These are phyloP conservation scores for Nyctereutes procyonoides DNA, from an alignment of 2,113 vertebrate species.

Conservation along the genomic window DNA sequence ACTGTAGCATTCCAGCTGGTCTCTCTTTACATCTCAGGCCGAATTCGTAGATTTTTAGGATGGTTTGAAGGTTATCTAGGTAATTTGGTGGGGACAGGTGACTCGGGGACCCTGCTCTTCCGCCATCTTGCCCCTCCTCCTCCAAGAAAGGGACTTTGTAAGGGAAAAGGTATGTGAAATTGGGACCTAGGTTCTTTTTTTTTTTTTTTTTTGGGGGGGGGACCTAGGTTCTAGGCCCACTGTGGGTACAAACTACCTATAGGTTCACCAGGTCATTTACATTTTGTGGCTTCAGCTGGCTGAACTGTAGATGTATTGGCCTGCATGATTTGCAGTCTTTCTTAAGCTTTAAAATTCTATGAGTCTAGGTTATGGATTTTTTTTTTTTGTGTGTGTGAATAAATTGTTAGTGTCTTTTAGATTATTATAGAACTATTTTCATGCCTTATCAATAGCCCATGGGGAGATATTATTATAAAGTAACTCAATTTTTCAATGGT, in stretches of 20 bases:
- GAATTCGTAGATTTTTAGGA: no score
- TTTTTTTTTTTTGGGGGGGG: no score
- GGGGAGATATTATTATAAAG: neutral
- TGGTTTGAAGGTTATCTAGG: no score
- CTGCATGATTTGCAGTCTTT: neutral
- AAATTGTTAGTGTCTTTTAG: neutral
- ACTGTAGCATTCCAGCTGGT: no score
- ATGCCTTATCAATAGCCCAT: neutral
- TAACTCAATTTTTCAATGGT: neutral
- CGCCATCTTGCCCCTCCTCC: no score
- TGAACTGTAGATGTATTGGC: neutral
- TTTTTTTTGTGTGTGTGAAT: neutral
- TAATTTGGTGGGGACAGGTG: no score
- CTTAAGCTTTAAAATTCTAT: neutral
- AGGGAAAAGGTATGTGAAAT: neutral
- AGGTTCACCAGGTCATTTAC: neutral
- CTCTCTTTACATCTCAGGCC: no score
- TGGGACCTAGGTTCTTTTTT: neutral
- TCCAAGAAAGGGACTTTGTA: neutral
- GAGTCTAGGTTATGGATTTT: neutral
- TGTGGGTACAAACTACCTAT: neutral
- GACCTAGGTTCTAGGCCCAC: neutral
- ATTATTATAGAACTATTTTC: conserved; percentile 12
- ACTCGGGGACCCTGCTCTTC: no score
- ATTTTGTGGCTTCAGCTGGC: neutral